Conservation (phyloP, 1,140 invertebrate genomes). For the Diachasma alloeum region DNA sequence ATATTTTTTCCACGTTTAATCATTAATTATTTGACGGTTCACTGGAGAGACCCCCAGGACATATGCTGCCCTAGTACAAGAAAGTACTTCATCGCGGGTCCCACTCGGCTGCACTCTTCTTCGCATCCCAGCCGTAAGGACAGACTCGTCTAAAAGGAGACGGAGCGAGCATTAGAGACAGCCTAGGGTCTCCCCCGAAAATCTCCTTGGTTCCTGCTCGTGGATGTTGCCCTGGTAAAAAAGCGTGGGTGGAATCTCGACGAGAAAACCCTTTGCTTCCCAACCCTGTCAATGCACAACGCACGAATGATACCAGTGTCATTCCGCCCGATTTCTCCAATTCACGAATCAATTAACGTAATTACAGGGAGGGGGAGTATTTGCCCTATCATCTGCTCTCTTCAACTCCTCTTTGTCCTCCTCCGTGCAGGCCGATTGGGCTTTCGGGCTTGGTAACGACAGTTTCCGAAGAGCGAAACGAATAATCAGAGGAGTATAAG, state of each 20-base stretch:
- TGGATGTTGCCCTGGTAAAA: constrained; percentile 60
- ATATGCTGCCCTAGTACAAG: constrained; percentile 34
- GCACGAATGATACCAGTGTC: not conserved
- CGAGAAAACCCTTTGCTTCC: constrained; percentile 52
- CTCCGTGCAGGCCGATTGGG: not conserved
- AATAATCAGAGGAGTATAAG: constrained; percentile 53
- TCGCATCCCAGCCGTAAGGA: not conserved
- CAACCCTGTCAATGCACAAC: not conserved
- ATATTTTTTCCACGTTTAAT: too few species aligned
- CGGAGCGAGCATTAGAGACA: not conserved
- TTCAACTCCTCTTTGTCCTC: not conserved
- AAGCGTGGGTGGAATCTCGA: constrained; percentile 65
- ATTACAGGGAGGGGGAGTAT: not conserved
- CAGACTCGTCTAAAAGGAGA: not conserved
- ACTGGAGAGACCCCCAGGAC: not conserved
- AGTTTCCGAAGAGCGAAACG: constrained; percentile 56
- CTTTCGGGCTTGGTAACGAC: constrained; percentile 46
- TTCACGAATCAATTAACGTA: not conserved
- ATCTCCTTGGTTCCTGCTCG: constrained; percentile 34
- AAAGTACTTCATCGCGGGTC: constrained; percentile 33
- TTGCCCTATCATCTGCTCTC: not conserved
- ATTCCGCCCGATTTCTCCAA: not conserved
- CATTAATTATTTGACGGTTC: too few species aligned
- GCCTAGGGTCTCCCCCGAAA: not conserved
- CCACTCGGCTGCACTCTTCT: not conserved